These are phyloP conservation scores for Strigamia crassipes DNA, from an alignment of 2,888 invertebrate species.

Conservation along the genomic window DNA sequence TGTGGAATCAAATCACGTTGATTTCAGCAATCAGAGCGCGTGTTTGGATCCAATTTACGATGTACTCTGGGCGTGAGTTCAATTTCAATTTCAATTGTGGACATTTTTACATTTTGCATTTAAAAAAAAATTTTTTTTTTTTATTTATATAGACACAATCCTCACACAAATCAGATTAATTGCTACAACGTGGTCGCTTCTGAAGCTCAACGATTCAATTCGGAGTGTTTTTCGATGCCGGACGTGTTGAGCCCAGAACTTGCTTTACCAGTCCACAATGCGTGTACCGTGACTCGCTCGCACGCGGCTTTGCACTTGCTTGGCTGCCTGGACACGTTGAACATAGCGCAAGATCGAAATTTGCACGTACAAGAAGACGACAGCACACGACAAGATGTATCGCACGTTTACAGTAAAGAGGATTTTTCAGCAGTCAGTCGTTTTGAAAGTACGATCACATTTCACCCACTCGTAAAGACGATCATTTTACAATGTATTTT, in stretches of 20 bases:
- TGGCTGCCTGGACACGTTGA: constrained; percentile 86
- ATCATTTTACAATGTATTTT: not conserved
- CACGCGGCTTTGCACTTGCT: constrained; percentile 89
- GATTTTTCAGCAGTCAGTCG: constrained; percentile 83
- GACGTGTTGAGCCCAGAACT: constrained; percentile 80
- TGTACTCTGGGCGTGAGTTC: constrained; percentile 83
- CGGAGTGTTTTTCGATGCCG: constrained; percentile 55
- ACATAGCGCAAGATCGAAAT: constrained; percentile 68
- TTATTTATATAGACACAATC: constrained; percentile 63
- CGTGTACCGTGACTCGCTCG: constrained; percentile 68
- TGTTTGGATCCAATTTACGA: constrained; percentile 91
- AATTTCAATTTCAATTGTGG: not conserved
- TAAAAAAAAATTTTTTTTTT: not conserved
- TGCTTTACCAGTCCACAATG: constrained; percentile 72
- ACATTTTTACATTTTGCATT: not conserved
- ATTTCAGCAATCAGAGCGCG: constrained; percentile 77
- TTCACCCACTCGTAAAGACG: not conserved
- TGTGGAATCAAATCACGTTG: constrained; percentile 79
- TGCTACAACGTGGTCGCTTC: constrained; percentile 84
- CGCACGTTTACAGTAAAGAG: constrained; percentile 73
- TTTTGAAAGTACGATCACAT: constrained; percentile 72
- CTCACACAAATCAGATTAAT: constrained; percentile 68
- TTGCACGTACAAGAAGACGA: constrained; percentile 58
- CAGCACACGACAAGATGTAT: constrained; percentile 56
- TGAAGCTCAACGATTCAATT: constrained; percentile 64